Base-by-base conservation (phyloP, 2,113 vertebrate genomes). In the Dicaeum eximium region DNA sequence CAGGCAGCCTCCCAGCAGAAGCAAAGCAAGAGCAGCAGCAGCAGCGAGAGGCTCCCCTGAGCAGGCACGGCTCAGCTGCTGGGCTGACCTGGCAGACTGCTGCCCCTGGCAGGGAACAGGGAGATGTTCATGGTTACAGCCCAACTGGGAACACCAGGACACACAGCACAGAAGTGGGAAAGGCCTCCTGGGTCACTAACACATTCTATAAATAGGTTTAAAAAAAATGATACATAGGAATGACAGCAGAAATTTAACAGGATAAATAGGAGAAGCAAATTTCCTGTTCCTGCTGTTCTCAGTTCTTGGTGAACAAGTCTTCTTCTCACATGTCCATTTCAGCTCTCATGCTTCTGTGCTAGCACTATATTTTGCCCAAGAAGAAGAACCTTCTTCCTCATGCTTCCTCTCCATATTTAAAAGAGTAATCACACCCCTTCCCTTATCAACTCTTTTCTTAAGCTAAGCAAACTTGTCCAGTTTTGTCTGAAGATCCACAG, bases 121-220 rank as follows among this genome's bases (percentile, higher is more conserved):
- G 45, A 67, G 23, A 58, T 5, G 0, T 2, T 5, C 0, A 35
- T 3, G 27, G 27, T n/a, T 61, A 31, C 3, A 84, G 40, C n/a
- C 72, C 93, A 95, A 21, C 37, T 82, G 85, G 90, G 81, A 94
- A 60, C 65, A 81, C 42, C 6, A 24, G 35, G 27, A 57, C 28
- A 92, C 12, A 17, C 24, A 28, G 57, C 66, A 69, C 62, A 82
- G 66, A 50, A 88, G 40, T 3, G 3, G 48, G 35, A 94, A 89
- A 15, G n/a, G 57, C 28, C 94, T 91, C 83, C n/a, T 81, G 95
- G 73, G 60, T 74, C 64, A 67, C 72, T 60, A 48, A 80, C 23
- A 81, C 28, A 50, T 58, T 73, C 67, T 51, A 58, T 71, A 92
- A 70, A 66, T 31, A 88, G 58, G 23, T 81, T 62, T 0, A 35